phyloP scores from a whole-genome alignment of 1,140 invertebrate species.

The Drosophila sp. region DNA sequence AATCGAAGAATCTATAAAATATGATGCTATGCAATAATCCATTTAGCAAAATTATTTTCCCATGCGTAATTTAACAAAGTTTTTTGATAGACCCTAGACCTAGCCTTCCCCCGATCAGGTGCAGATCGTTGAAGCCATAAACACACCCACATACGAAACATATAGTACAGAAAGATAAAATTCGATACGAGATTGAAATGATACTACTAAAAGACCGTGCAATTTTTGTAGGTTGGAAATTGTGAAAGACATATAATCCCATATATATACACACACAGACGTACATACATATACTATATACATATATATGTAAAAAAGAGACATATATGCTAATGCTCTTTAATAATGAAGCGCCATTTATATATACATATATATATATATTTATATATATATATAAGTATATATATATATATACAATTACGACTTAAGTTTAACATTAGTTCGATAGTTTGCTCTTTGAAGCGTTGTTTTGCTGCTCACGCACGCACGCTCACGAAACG shows the following conservation, averaged over 20 bases:
- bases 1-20: conserved; percentile 30
- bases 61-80: conserved; percentile 26
- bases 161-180: background rate
- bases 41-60: conserved; percentile 52
- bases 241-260: conserved; percentile 43
- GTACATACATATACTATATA: conserved; percentile 25
- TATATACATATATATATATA: conserved; percentile 49
- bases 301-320: background rate
- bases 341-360: conserved; percentile 78
- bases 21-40: conserved; percentile 19
- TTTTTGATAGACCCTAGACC: conserved; percentile 28
- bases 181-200: conserved; percentile 19
- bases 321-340: conserved; percentile 42
- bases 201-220: conserved; percentile 72
- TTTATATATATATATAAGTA: conserved; percentile 11
- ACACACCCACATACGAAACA: conserved; percentile 22
- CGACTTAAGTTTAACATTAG: conserved; percentile 67
- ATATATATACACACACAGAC: conserved; percentile 47
- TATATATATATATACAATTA: conserved; percentile 49
- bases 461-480: conserved; percentile 18
- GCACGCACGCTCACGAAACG: conserved; percentile 58
- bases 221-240: conserved; percentile 73
- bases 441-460: conserved; percentile 46
- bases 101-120: background rate
- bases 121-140: conserved; percentile 18